These are phyloP conservation scores for Hydropsyche betteni DNA, from an alignment of 2,888 invertebrate genomes.

Conservation along the genomic window DNA sequence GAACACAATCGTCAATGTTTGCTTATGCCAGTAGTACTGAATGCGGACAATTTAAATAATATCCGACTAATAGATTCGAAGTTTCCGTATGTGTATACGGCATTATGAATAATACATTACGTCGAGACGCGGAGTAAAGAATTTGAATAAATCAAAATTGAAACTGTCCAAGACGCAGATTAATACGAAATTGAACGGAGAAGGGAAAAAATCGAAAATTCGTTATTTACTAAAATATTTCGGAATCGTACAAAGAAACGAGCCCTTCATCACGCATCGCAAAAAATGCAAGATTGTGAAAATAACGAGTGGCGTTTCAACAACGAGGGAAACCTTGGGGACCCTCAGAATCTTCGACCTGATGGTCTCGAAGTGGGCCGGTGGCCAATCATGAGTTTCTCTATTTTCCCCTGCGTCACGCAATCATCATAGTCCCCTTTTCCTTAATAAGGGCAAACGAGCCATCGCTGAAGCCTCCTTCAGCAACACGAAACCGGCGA, in stretches of 20 bases:
- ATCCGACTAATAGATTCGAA: slow-evolving; percentile 41
- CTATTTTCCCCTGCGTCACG: slow-evolving; percentile 17
- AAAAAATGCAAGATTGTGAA: slow-evolving; percentile 25
- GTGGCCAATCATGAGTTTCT: slow-evolving; percentile 15
- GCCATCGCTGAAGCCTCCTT: slow-evolving; percentile 18
- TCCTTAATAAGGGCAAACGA: slow-evolving; percentile 34
- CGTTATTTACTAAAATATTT: neutral
- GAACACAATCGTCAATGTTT: no score
- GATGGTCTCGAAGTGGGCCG: slow-evolving; percentile 24
- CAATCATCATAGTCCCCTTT: neutral
- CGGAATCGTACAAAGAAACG: neutral
- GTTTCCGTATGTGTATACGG: slow-evolving; percentile 12
- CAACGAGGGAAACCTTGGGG: neutral
- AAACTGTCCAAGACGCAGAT: neutral
- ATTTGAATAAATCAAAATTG: slow-evolving; percentile 42
- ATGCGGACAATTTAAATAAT: slow-evolving; percentile 34
- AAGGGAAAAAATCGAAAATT: neutral
- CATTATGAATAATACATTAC: slow-evolving; percentile 31
- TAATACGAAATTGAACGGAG: neutral
- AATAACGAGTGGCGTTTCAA: slow-evolving; percentile 25
- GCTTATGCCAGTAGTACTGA: no score
- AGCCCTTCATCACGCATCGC: slow-evolving; percentile 31
- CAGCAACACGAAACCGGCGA: slow-evolving; percentile 25
- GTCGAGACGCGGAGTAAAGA: slow-evolving; percentile 10
- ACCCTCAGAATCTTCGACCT: slow-evolving; percentile 17